These are phyloP conservation scores for Lota lota DNA, from an alignment of 2,113 vertebrate genomes.

Conservation along the genomic window DNA sequence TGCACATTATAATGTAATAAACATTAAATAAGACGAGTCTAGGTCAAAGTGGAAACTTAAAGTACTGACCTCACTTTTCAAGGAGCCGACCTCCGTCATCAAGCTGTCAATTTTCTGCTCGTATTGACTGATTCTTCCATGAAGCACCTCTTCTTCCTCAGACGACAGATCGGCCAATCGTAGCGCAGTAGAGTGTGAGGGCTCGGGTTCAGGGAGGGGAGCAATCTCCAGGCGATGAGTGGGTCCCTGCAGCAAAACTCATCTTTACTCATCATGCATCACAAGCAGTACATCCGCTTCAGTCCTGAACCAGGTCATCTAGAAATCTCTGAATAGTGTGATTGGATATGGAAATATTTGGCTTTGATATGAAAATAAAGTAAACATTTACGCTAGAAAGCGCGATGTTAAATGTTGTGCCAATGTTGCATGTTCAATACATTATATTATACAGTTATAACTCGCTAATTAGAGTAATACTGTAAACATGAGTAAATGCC, in stretches of 20 bases:
- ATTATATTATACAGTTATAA: no score
- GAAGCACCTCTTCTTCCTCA: slow-evolving; percentile 79
- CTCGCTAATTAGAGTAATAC: no score
- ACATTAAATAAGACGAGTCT: background rate
- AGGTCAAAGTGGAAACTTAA: background rate
- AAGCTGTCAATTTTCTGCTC: slow-evolving; percentile 87
- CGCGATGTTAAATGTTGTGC: no score
- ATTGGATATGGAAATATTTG: no score
- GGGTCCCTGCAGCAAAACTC: slow-evolving; percentile 69
- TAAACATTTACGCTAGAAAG: no score
- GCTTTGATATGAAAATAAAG: no score
- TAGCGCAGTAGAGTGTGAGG: slow-evolving; percentile 68
- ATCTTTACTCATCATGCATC: slow-evolving; percentile 1
- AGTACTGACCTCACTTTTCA: slow-evolving; percentile 82
- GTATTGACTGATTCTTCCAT: slow-evolving; percentile 80
- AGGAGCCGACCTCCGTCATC: slow-evolving; percentile 80
- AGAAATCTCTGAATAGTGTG: no score
- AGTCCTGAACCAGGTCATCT: no score
- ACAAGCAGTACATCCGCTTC: no score
- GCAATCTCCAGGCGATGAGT: slow-evolving; percentile 76
- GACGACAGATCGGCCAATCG: slow-evolving; percentile 83
- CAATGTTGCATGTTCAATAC: no score
- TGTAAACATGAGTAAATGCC: no score
- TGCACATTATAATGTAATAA: no score
- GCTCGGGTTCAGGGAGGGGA: slow-evolving; percentile 68